Base-by-base conservation (phyloP, 2,797 vertebrate species). In the Sebastes taczanowskii region DNA sequence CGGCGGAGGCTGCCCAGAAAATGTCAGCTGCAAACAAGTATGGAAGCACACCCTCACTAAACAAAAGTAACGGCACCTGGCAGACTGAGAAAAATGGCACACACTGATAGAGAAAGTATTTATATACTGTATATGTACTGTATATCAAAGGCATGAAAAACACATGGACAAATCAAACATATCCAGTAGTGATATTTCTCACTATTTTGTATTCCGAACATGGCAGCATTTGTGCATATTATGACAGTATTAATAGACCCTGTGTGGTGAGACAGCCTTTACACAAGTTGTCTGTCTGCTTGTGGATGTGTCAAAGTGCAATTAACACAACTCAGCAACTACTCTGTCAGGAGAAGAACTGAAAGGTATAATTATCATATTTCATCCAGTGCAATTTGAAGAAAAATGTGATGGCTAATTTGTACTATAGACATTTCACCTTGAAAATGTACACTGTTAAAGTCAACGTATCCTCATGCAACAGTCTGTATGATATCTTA, bases 1-100 rank as follows among this genome's bases (percentile, higher is more conserved):
- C 97, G 3, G 92, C 94, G n/a, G 96, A 97, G 25, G 96, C 94
- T 34, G 94, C 96, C 13, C 95, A 96, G 86, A 95, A 95, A 83
- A 86, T 86, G 56, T 96, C 94, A 0, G 84, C 83, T 6, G 93
- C 95, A 29, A 95, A 97, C 5, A 96, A 96, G 53, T 90, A 77
- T 0, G 97, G 94, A 83, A 99, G 97, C 93, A 95, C 94, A 16
- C 94, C 96, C 63, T 98, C 97, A 0, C 95, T 99, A 16, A 97
- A 95, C 81, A 98, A 99, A 89, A 97, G 95, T 88, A 97, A 96
- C 0, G 95, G 97, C 25, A 94, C 96, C 49, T 97, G 95, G 91
- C 94, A 97, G 65, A 92, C 90, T 27, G 96, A 97, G 81, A 98
- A 96, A 93, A 98, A 96, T 87, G 96, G 96, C 20, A 86, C 93